Conservation (phyloP, 2,113 vertebrate genomes). For the Dipodomys spectabilis region DNA sequence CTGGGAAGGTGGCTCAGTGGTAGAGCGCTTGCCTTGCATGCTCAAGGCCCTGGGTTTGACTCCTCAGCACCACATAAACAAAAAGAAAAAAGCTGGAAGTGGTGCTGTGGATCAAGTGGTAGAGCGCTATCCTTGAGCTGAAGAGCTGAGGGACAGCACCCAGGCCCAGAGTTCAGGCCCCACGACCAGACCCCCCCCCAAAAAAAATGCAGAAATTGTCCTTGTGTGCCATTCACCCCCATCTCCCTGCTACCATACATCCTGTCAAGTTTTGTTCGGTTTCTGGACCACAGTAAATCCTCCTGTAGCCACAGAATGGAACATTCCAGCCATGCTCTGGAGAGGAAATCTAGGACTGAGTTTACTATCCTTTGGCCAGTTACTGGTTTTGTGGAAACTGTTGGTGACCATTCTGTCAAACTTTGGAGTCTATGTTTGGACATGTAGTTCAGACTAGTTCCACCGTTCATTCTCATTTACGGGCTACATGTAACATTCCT, state of each 20-base stretch:
- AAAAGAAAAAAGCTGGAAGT: no score
- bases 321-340: background rate
- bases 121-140: no score
- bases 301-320: background rate
- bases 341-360: background rate
- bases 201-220: no score
- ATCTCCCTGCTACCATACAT: background rate
- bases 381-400: background rate
- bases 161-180: no score
- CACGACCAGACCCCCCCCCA: no score
- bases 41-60: no score
- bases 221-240: no score
- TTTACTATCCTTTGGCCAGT: background rate
- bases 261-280: background rate
- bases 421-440: background rate
- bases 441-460: background rate
- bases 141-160: no score
- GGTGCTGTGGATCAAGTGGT: no score
- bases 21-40: no score
- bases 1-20: no score
- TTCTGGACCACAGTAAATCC: background rate
- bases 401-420: background rate
- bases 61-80: no score
- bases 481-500: background rate
- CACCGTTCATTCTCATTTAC: background rate